Evolutionary conservation across 1,140 invertebrate species (phyloP).

Genomic region (Lepidurus arcticus): DNA sequence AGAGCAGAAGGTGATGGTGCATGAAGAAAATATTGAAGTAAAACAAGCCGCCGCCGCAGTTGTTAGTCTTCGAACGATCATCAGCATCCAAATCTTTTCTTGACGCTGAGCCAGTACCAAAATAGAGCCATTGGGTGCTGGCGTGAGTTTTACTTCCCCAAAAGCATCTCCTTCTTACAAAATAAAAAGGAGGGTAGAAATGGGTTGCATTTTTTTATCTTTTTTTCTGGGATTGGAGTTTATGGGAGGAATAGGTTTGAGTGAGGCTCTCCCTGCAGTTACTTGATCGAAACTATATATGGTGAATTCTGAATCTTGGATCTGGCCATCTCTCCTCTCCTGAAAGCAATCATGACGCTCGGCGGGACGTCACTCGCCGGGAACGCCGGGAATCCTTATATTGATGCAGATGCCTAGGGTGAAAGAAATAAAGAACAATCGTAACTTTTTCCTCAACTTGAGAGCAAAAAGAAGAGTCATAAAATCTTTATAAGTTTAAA

Average conservation of each 20-base stretch:
- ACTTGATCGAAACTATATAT: constrained; percentile 19
- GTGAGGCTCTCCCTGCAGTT: not conserved
- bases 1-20: constrained; percentile 6
- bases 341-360: constrained; percentile 21
- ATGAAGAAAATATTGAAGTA: not conserved
- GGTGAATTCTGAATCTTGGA: constrained; percentile 14
- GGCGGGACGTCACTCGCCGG: constrained; percentile 15
- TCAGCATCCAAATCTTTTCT: not conserved
- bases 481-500: constrained; percentile 16
- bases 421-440: constrained; percentile 8
- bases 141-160: not conserved
- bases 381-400: constrained; percentile 18
- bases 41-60: not conserved
- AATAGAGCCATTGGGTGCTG: constrained; percentile 1
- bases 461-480: constrained; percentile 24
- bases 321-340: constrained; percentile 20
- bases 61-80: not conserved
- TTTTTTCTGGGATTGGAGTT: not conserved
- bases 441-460: not conserved
- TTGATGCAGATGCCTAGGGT: constrained; percentile 21
- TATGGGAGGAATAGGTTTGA: not conserved
- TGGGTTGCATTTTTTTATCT: not conserved
- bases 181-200: not conserved
- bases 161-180: not conserved
- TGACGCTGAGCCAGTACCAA: constrained; percentile 9